A percentile compares a stretch with the other conserved stretches of the same genome.
phyloP scores from a whole-genome alignment of 2,888 invertebrate species.

The Archips xylosteana region DNA sequence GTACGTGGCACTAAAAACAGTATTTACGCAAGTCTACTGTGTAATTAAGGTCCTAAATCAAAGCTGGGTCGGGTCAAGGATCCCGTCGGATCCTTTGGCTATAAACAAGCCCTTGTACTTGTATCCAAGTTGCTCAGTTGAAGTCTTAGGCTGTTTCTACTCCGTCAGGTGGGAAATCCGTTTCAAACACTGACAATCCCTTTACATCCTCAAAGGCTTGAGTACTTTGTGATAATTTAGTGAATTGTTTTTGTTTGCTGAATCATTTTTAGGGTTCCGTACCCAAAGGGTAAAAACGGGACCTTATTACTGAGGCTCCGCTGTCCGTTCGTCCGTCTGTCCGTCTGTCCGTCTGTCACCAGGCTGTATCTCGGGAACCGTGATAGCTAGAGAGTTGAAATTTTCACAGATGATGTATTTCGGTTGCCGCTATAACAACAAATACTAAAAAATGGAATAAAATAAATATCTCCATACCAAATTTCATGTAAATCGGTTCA shows the following conservation, averaged over 20 bases:
- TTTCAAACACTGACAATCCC: conserved; percentile 21
- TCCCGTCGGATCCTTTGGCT: conserved; percentile 19
- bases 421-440: too few relatives aligned
- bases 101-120: conserved; percentile 26
- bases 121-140: conserved; percentile 23
- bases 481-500: too few relatives aligned
- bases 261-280: too few relatives aligned
- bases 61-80: conserved; percentile 35
- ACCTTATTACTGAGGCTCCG: too few relatives aligned
- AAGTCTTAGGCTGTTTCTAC: conserved; percentile 27
- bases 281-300: too few relatives aligned
- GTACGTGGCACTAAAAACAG: conserved; percentile 12
- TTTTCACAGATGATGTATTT: too few relatives aligned
- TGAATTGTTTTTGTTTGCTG: conserved; percentile 1
- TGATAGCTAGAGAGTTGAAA: too few relatives aligned
- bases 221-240: not conserved
- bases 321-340: too few relatives aligned
- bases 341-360: too few relatives aligned
- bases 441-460: too few relatives aligned
- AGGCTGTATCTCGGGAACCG: too few relatives aligned
- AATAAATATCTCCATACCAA: too few relatives aligned
- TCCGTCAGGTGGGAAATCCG: conserved; percentile 28
- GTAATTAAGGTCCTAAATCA: conserved; percentile 38
- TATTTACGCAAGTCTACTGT: conserved; percentile 23
- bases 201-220: conserved; percentile 7